A percentile compares a stretch with the other conserved stretches of the same genome.
Evolutionary conservation across 2,113 vertebrate genomes (phyloP).

Genomic region (Petroica traversi): DNA sequence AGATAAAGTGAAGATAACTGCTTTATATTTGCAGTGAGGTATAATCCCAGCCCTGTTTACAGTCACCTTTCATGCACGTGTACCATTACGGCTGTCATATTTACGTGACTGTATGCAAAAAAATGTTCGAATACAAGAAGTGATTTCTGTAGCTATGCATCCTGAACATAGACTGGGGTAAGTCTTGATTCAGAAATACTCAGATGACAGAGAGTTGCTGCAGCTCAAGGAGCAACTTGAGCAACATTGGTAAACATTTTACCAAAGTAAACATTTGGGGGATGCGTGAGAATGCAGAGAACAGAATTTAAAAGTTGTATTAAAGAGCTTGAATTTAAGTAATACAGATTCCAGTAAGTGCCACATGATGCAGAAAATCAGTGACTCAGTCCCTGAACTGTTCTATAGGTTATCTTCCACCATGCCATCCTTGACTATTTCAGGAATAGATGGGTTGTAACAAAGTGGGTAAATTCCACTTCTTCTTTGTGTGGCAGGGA

Average conservation of each 20-base stretch:
- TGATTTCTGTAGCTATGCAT: not conserved
- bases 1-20: not conserved
- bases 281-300: not conserved
- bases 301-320: not conserved
- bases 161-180: not conserved
- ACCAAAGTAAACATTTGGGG: not conserved
- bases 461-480: not conserved
- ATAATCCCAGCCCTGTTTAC: not conserved
- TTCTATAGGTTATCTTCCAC: not conserved
- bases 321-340: not conserved
- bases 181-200: not conserved
- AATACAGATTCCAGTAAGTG: not conserved
- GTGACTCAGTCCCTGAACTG: not conserved
- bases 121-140: not conserved
- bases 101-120: not conserved
- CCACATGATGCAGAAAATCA: not conserved
- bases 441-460: not conserved
- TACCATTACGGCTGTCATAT: not conserved
- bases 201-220: not conserved
- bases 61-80: not conserved
- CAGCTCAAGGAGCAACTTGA: not conserved
- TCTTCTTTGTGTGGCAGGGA: not conserved
- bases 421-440: accelerated
- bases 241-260: not conserved
- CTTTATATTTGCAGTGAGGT: not conserved